These are phyloP conservation scores for Andrena minutula DNA, from an alignment of 2,888 invertebrate genomes.

Conservation along the genomic window DNA sequence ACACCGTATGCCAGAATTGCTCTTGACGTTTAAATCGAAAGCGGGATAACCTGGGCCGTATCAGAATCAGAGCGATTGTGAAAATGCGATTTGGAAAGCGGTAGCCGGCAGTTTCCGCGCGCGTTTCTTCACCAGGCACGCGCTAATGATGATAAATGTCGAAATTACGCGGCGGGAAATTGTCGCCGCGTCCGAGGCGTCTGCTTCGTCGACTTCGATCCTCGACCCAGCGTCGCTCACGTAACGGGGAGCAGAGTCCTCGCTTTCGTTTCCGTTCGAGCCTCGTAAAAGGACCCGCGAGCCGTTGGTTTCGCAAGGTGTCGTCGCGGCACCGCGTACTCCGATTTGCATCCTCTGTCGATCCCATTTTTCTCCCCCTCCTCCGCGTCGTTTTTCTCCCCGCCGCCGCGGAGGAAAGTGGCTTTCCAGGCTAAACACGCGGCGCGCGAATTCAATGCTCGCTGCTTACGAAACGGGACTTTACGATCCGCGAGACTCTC, in stretches of 20 bases:
- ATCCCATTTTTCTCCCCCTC: neutral
- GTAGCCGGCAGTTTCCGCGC: conserved; percentile 1
- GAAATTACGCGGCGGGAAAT: conserved; percentile 34
- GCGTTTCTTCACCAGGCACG: conserved; percentile 28
- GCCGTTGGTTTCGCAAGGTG: conserved; percentile 2
- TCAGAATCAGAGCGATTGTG: conserved; percentile 18
- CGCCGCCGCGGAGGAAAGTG: neutral
- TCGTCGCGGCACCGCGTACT: conserved; percentile 1
- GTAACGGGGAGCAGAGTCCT: conserved; percentile 23
- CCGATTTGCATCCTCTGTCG: conserved; percentile 19
- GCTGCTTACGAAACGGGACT: neutral
- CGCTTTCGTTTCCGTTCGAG: conserved; percentile 44
- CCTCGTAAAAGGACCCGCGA: conserved; percentile 1
- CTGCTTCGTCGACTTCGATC: conserved; percentile 19
- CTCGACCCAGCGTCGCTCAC: conserved; percentile 16
- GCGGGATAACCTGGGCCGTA: neutral
- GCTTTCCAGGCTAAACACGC: neutral
- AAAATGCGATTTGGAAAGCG: conserved; percentile 34
- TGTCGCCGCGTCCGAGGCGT: conserved; percentile 2
- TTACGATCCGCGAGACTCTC: neutral
- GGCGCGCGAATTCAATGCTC: neutral
- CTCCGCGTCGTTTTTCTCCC: neutral
- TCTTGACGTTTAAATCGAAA: neutral
- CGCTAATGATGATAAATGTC: conserved; percentile 53
- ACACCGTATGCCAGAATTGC: no score